phyloP scores from a whole-genome alignment of 2,797 vertebrate genomes.

The Florisuga fusca region DNA sequence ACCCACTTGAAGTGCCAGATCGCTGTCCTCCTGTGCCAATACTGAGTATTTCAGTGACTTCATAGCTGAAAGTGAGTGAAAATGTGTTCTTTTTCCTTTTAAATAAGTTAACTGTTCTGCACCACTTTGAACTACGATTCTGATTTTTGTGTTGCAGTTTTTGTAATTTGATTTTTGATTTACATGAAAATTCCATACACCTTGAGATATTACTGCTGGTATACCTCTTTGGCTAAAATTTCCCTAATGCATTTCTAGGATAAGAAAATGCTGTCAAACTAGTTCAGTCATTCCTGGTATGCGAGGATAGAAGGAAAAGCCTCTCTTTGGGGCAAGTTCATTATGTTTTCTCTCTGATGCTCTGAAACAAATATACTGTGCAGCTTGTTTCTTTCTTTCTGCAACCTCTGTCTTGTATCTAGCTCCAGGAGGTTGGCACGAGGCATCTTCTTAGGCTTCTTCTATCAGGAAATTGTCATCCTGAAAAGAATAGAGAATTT shows the following conservation, averaged over 20 bases:
- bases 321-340: background rate
- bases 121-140: background rate
- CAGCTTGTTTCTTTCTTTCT: background rate
- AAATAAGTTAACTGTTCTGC: background rate
- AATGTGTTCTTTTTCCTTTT: background rate
- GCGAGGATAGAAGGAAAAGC: background rate
- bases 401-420: background rate
- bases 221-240: background rate
- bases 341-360: background rate
- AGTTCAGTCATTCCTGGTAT: background rate
- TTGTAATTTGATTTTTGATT: constrained; percentile 8
- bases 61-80: constrained; percentile 5
- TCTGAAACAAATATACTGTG: background rate
- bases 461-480: background rate
- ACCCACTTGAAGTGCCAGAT: background rate
- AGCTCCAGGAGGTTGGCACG: background rate
- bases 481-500: background rate
- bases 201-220: background rate
- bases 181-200: background rate
- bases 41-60: background rate
- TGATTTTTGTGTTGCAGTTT: background rate
- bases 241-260: background rate
- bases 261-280: background rate
- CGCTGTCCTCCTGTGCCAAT: constrained; percentile 23
- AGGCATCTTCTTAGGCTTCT: background rate